Conservation (phyloP, 1,140 invertebrate species). For the Frieseomelitta varia region DNA sequence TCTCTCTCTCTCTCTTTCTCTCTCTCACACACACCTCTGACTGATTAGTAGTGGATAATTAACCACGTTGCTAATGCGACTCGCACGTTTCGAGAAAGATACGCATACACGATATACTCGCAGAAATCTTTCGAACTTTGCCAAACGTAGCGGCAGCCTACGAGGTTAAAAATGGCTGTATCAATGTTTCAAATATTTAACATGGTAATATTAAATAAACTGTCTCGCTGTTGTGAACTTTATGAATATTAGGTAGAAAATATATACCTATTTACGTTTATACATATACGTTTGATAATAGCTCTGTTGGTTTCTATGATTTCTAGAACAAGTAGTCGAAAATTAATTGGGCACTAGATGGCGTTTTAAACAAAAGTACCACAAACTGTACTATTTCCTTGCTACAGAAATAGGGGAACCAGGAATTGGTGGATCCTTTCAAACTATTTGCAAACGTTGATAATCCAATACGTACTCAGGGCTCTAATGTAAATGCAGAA, state of each 20-base stretch:
- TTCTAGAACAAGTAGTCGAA: not conserved
- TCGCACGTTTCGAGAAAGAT: constrained; percentile 1
- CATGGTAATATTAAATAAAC: not conserved
- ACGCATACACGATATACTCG: not conserved
- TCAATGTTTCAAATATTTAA: not conserved
- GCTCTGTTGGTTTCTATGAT: too few relatives aligned
- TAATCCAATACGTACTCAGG: not conserved
- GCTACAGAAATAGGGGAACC: not conserved
- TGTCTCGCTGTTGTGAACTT: not conserved
- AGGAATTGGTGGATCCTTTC: not conserved
- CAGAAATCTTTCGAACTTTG: not conserved
- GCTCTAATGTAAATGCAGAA: too few relatives aligned
- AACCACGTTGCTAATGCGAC: constrained; percentile 53
- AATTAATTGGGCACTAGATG: not conserved
- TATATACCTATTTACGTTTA: too few relatives aligned
- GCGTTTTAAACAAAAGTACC: not conserved
- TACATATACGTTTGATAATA: too few relatives aligned
- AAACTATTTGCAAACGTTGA: too few relatives aligned
- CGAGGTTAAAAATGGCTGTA: not conserved
- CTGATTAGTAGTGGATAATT: constrained; percentile 67
- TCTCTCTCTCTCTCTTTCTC: too few relatives aligned
- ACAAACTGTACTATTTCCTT: not conserved
- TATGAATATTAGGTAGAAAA: not conserved
- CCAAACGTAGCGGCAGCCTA: not conserved
- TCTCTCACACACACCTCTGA: constrained; percentile 40